Evolutionary conservation across 2,888 invertebrate species (phyloP), one percentile per base, ranked within the genome.

Genomic region (Phalangium opilio): DNA sequence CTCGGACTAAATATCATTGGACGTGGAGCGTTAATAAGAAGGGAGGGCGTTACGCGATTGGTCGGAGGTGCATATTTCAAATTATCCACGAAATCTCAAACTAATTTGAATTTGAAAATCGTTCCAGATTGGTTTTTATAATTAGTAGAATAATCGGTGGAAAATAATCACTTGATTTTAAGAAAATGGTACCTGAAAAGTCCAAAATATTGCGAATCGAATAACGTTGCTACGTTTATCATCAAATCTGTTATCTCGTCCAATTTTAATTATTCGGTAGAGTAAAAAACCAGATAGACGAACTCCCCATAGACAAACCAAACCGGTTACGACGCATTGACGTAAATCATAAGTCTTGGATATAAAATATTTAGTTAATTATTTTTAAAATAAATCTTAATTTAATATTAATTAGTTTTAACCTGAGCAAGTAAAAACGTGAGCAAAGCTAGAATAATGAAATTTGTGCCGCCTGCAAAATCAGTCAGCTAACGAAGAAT

Each of bases 381-480:
- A 18, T 19, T 11, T 18, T 19, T 27, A 45, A n/a, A n/a, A 32
- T 27, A 42, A 27, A 27, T 33, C 21, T 40, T 15, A n/a, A n/a
- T n/a, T n/a, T n/a, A n/a, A n/a, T n/a, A n/a, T n/a, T n/a, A n/a
- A n/a, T n/a, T n/a, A n/a, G n/a, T n/a, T n/a, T n/a, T n/a, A n/a
- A n/a, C 64, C 77, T 78, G 83, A 12, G 85, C 84, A 38, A 89
- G 71, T 61, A 83, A 80, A 69, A 90, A 86, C 21, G 89, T 89
- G 40, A 89, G 70, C 51, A 90, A 66, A 8, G 89, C 86, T 56
- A 90, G 74, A 46, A 87, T 81, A 56, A 89, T 83, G 66, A 91
- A 91, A 69, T 90, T 90, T 47, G 83, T 81, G 48, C 90, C 90
- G 8, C 90, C 87, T 51, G 89, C 89, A 69, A 90, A 86, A 67